Evolutionary conservation across 2,888 invertebrate genomes (phyloP), one percentile per base, ranked within the genome.

Genomic region (Diaperis boleti): DNA sequence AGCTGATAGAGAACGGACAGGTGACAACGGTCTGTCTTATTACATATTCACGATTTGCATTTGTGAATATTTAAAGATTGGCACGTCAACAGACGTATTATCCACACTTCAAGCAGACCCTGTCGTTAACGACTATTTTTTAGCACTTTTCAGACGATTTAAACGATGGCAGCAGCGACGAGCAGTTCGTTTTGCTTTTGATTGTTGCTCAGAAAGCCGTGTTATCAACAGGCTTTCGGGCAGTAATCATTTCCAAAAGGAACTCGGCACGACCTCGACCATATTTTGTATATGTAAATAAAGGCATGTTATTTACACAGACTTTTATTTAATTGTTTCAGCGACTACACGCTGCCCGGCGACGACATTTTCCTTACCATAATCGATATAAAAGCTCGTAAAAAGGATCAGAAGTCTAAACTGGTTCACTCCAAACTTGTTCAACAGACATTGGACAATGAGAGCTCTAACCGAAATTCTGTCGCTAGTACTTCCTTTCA

Each of bases 141-240:
- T 20, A 45, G 5, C 8, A 52, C 11, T 26, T 45, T 35, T 52
- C 5, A 13, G 44, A 57, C 26, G 64, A 64, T 22, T 64, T 64
- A 3, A 64, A 64, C 14, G 64, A 26, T 57, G 11, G 56, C 17
- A 22, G 4, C 5, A 18, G 39, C 61, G 41, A 39, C 41, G 26
- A 64, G 26, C 26, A 42, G 59, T 49, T 61, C 44, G 49, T 66
- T 76, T 72, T 78, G 78, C 74, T 82, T 83, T 83, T 83, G 82
- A 83, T 83, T 83, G 82, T 83, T 83, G 82, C 82, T 83, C 82
- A 83, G 82, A 83, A 83, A 83, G 82, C 82, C 82, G 72, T 81
- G 67, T 54, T 59, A 74, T 73, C 72, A 44, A 72, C 66, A 61
- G 82, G 79, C 82, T 83, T 82, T 83, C 82, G 79, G 77, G 81